Conservation (phyloP, 2,888 invertebrate species). For the Romanomermis culicivorax region DNA sequence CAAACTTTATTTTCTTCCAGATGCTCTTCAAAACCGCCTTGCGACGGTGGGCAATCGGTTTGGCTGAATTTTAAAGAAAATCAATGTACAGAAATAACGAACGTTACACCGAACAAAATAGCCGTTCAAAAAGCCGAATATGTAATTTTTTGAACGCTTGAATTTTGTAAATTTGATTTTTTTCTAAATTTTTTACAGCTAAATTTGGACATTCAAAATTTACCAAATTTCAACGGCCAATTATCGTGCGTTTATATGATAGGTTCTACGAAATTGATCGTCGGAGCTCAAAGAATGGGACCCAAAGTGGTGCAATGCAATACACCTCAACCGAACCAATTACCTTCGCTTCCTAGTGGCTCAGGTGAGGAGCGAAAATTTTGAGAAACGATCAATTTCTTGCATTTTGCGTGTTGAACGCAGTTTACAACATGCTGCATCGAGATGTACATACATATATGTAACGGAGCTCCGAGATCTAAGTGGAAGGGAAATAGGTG, state of each 20-base stretch:
- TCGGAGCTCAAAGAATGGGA: slow-evolving; percentile 48
- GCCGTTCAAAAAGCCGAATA: slow-evolving; percentile 16
- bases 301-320: slow-evolving; percentile 77
- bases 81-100: slow-evolving; percentile 82
- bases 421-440: no score
- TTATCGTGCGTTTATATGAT: slow-evolving; percentile 82
- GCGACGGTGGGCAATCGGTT: slow-evolving; percentile 42
- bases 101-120: slow-evolving; percentile 66
- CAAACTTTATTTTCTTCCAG: background rate
- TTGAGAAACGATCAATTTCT: no score
- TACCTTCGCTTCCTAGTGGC: slow-evolving; percentile 73
- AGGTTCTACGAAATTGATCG: slow-evolving; percentile 57
- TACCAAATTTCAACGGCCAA: slow-evolving; percentile 52
- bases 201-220: slow-evolving; percentile 36
- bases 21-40: background rate
- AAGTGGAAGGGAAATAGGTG: no score
- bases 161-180: no score
- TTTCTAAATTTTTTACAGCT: no score
- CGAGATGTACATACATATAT: no score
- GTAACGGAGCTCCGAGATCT: no score
- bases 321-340: slow-evolving; percentile 71
- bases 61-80: slow-evolving; percentile 93
- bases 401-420: no score
- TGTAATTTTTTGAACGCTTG: slow-evolving; percentile 18
- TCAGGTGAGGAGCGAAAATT: background rate